These are phyloP conservation scores for Criorhina ranunculi DNA, from an alignment of 2,888 invertebrate genomes.

Conservation along the genomic window DNA sequence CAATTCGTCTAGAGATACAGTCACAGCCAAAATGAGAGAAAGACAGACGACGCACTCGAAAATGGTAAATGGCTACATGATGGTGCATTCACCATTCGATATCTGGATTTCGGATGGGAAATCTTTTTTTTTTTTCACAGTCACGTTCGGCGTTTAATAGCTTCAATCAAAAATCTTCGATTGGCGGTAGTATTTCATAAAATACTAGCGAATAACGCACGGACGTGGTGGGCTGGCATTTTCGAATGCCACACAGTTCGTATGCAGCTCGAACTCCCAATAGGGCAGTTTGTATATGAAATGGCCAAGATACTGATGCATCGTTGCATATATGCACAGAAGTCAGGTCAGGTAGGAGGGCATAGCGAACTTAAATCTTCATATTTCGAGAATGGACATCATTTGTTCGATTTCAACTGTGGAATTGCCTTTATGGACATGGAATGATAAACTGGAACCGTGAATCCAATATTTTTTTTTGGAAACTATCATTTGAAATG, in stretches of 20 bases:
- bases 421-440: slow-evolving; percentile 46
- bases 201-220: slow-evolving; percentile 28
- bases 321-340: slow-evolving; percentile 14
- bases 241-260: slow-evolving; percentile 16
- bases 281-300: slow-evolving; percentile 40
- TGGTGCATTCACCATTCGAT: slow-evolving; percentile 14
- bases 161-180: slow-evolving; percentile 66
- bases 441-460: slow-evolving; percentile 33
- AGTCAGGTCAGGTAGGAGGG: slow-evolving; percentile 33
- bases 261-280: slow-evolving; percentile 36
- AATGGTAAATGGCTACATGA: slow-evolving; percentile 30
- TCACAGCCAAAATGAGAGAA: not conserved
- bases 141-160: slow-evolving; percentile 65
- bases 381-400: slow-evolving; percentile 57
- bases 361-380: slow-evolving; percentile 23
- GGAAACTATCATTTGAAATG: slow-evolving; percentile 14
- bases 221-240: slow-evolving; percentile 30
- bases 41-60: slow-evolving; percentile 3
- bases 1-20: slow-evolving; percentile 8
- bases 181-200: slow-evolving; percentile 61
- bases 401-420: slow-evolving; percentile 50
- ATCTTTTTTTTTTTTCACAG: slow-evolving; percentile 16
- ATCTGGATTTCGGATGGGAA: not conserved
- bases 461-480: not conserved
- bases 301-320: slow-evolving; percentile 22